A percentile compares a stretch with the other conserved stretches of the same genome.
Evolutionary conservation across 35 echinoderm and acorn worm genomes (phyloP).

Genomic region (Ophioderma brevispina): DNA sequence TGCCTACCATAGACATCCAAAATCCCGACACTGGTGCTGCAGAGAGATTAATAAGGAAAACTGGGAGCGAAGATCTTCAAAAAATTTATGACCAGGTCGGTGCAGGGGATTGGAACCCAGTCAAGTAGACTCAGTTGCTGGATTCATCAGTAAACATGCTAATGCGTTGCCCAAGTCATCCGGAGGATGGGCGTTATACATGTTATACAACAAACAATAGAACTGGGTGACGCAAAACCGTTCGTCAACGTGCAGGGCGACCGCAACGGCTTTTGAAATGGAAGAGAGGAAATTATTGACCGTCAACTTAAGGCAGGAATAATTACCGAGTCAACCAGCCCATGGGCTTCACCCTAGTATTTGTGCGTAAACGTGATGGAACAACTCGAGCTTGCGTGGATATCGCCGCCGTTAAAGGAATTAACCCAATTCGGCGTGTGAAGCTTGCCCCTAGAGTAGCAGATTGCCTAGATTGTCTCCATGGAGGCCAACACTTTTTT

Average conservation of each 20-base stretch:
- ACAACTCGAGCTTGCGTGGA: conserved; percentile 44
- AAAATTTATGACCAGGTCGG: neutral
- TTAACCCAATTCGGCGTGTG: conserved; percentile 32
- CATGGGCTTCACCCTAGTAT: conserved; percentile 8
- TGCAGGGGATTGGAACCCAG: neutral
- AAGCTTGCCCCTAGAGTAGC: conserved; percentile 45
- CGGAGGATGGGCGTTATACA: conserved; percentile 42
- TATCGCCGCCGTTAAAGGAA: conserved; percentile 62
- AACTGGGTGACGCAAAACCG: conserved; percentile 38
- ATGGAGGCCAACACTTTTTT: conserved; percentile 22
- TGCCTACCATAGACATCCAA: neutral
- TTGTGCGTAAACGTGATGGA: conserved; percentile 21
- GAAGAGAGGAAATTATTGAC: conserved; percentile 48
- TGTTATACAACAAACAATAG: conserved; percentile 33
- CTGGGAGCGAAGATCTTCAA: conserved; percentile 38
- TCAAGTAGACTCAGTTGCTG: neutral
- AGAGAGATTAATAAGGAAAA: neutral
- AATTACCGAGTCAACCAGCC: neutral
- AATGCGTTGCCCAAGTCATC: neutral
- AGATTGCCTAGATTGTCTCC: conserved; percentile 49
- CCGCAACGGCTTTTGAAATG: conserved; percentile 31
- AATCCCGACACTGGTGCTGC: neutral
- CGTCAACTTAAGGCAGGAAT: conserved; percentile 5
- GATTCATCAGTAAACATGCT: neutral
- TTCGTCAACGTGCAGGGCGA: conserved; percentile 34